Percentiles rank a stretch among this genome's conserved stretches.
phyloP scores from a whole-genome alignment of 1,140 invertebrate genomes.

The Tetramorium alpestre region DNA sequence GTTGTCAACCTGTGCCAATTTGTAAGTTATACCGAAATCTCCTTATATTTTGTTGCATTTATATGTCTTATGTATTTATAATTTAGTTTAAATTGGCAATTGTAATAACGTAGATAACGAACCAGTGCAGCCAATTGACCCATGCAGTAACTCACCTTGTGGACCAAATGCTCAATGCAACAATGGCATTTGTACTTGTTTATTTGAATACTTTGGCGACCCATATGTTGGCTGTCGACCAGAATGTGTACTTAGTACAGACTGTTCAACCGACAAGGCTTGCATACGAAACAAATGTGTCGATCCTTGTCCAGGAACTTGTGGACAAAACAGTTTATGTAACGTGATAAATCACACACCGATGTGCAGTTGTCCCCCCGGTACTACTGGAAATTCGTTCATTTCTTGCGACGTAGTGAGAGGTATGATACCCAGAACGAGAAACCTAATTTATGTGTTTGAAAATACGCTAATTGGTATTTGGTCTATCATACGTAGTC shows the following conservation, averaged over 20 bases:
- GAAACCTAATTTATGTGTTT: background rate
- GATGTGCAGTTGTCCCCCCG: constrained; percentile 89
- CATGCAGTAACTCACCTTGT: constrained; percentile 84
- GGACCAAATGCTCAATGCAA: constrained; percentile 86
- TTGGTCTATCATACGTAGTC: constrained; percentile 41
- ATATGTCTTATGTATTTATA: background rate
- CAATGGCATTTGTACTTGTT: constrained; percentile 85
- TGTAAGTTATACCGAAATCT: constrained; percentile 62
- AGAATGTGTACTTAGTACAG: constrained; percentile 90
- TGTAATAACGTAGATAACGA: background rate
- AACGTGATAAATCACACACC: constrained; percentile 90
- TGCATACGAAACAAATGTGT: constrained; percentile 89
- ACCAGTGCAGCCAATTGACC: constrained; percentile 55
- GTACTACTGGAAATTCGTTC: constrained; percentile 91
- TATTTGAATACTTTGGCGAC: constrained; percentile 84
- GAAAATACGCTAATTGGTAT: background rate
- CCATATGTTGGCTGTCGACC: constrained; percentile 87
- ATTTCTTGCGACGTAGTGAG: constrained; percentile 85
- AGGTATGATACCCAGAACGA: constrained; percentile 85
- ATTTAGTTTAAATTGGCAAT: background rate
- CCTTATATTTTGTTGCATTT: background rate
- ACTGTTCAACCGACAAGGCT: constrained; percentile 88
- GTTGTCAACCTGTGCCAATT: constrained; percentile 82
- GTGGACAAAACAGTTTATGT: constrained; percentile 90
- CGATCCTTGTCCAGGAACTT: constrained; percentile 87